A percentile compares a stretch with the other conserved stretches of the same genome.
These are phyloP conservation scores for Apomyelois bistriatella DNA, from an alignment of 2,888 invertebrate genomes.

Conservation along the genomic window DNA sequence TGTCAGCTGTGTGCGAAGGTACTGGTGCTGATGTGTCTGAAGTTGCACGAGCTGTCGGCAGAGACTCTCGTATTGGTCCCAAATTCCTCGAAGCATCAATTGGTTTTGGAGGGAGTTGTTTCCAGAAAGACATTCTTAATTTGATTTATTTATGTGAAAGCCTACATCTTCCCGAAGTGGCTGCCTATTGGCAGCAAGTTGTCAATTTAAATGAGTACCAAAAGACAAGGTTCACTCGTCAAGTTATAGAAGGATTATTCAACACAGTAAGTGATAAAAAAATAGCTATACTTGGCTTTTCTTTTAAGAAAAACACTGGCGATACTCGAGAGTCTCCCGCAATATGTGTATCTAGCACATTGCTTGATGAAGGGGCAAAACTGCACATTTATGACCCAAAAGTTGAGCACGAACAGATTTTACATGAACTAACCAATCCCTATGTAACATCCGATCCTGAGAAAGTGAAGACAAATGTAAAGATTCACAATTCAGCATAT, in stretches of 20 bases:
- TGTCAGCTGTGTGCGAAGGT: slow-evolving; percentile 98
- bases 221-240: slow-evolving; percentile 94
- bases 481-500: slow-evolving; percentile 91
- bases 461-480: slow-evolving; percentile 84
- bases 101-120: slow-evolving; percentile 99
- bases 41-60: slow-evolving; percentile 96
- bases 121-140: slow-evolving; percentile 99
- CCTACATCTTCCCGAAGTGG: slow-evolving; percentile 96
- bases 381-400: slow-evolving; percentile 98
- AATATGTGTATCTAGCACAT: slow-evolving; percentile 94
- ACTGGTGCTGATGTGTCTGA: slow-evolving; percentile 99
- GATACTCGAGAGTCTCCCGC: slow-evolving; percentile 99
- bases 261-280: slow-evolving; percentile 98
- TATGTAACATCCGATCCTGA: slow-evolving; percentile 86
- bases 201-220: slow-evolving; percentile 98
- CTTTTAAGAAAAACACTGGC: slow-evolving; percentile 99
- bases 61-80: slow-evolving; percentile 96
- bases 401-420: slow-evolving; percentile 89
- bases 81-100: slow-evolving; percentile 98
- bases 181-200: slow-evolving; percentile 98
- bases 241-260: slow-evolving; percentile 94
- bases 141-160: slow-evolving; percentile 98
- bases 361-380: slow-evolving; percentile 97
- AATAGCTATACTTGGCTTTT: slow-evolving; percentile 97
- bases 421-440: slow-evolving; percentile 88